Conservation (phyloP, 1,140 invertebrate genomes). For the Popillia japonica region DNA sequence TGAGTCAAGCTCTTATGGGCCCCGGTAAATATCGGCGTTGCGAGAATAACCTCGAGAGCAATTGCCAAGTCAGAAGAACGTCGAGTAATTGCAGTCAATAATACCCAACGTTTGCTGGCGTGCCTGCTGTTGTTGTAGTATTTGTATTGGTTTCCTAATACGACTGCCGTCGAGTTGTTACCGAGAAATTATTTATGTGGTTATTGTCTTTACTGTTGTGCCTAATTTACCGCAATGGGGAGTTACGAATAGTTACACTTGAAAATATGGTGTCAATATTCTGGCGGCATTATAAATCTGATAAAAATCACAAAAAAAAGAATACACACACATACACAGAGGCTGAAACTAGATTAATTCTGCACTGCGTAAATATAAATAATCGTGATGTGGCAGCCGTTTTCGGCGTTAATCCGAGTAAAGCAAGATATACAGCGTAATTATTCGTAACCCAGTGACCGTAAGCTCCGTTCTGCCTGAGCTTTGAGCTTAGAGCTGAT, state of each 20-base stretch:
- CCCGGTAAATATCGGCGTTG: background rate
- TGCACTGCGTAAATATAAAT: slow-evolving; percentile 37
- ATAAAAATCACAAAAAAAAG: too few relatives aligned
- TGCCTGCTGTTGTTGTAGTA: background rate
- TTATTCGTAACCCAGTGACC: slow-evolving; percentile 52
- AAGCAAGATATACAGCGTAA: slow-evolving; percentile 55
- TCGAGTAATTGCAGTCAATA: slow-evolving; percentile 6
- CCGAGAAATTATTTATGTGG: slow-evolving; percentile 5
- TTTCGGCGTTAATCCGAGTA: slow-evolving; percentile 49
- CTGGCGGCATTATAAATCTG: background rate
- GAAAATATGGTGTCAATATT: background rate
- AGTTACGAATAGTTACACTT: background rate
- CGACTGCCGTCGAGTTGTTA: slow-evolving; percentile 9
- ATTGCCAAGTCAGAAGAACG: background rate
- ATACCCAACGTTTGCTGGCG: background rate
- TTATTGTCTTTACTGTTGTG: background rate
- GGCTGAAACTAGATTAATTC: background rate
- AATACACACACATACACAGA: too few relatives aligned
- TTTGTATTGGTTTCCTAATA: background rate
- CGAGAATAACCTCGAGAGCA: slow-evolving; percentile 14
- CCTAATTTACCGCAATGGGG: background rate
- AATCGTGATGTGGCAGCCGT: slow-evolving; percentile 34
- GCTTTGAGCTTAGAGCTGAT: slow-evolving; percentile 50
- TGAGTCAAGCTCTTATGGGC: background rate
- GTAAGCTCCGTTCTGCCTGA: slow-evolving; percentile 42